Evolutionary conservation across 2,888 invertebrate species (phyloP).

Genomic region (Caenorhabditis macrosperma): DNA sequence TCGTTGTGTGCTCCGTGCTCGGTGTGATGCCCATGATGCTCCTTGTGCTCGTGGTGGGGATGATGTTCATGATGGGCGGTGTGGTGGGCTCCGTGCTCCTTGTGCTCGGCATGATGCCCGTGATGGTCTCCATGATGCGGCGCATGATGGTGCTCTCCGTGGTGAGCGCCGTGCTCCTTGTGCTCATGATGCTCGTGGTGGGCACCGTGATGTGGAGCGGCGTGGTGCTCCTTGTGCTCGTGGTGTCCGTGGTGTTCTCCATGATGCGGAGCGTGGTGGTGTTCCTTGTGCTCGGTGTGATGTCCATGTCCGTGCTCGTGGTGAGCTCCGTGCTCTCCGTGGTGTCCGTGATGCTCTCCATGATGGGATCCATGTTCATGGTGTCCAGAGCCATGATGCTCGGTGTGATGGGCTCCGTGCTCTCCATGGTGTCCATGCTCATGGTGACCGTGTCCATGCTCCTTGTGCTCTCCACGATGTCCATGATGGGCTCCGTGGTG

Average conservation of each 20-base stretch:
- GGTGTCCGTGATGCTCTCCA: constrained; percentile 31
- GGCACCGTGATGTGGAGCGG: neutral
- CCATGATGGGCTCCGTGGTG: constrained; percentile 9
- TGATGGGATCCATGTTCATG: constrained; percentile 15
- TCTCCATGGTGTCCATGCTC: constrained; percentile 8
- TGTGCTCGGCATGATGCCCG: neutral
- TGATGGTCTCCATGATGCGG: constrained; percentile 1
- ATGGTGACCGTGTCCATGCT: neutral
- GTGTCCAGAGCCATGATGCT: constrained; percentile 31
- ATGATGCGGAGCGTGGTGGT: no score
- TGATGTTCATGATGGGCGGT: constrained; percentile 10
- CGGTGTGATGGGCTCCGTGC: neutral
- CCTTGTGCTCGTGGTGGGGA: constrained; percentile 6
- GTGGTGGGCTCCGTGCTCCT: constrained; percentile 16
- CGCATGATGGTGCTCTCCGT: constrained; percentile 8
- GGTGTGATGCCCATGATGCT: constrained; percentile 9
- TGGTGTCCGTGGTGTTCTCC: constrained; percentile 10
- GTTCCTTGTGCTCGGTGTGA: constrained; percentile 9
- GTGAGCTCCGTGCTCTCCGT: constrained; percentile 30
- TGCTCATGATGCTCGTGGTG: constrained; percentile 23
- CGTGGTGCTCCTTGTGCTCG: constrained; percentile 4
- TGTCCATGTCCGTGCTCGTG: constrained; percentile 14
- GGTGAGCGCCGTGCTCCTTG: constrained; percentile 14
- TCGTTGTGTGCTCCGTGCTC: constrained; percentile 16
- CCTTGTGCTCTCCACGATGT: neutral